Base-by-base conservation (phyloP, 2,888 invertebrate genomes). In the Diploptera punctata region DNA sequence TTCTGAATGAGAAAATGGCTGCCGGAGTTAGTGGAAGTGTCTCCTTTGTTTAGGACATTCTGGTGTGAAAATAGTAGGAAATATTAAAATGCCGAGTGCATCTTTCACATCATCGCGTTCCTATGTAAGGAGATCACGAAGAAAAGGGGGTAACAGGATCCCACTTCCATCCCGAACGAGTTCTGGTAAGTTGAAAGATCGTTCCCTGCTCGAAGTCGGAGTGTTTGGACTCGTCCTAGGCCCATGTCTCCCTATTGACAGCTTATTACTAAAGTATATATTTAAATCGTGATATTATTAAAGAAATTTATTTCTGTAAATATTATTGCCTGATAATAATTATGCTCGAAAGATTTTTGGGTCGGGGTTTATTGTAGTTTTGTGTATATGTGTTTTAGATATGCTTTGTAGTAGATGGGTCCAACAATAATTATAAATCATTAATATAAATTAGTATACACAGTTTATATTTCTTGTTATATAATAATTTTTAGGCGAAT, bases 91-190 rank as follows among this genome's bases (percentile, higher is more conserved):
- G 95, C 95, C 95, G 89, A 95, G 95, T 90, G 95, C 95, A 87
- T 95, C 95, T 85, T 94, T 95, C 87, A 93, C 94, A 84, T 93
- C 94, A 86, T 93, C 94, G 86, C 91, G 94, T 88, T 93, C 93
- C 86, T 94, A 93, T 87, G 92, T 93, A 82, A 91, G 95, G 85
- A 91, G 95, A 87, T 95, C 95, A 84, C 90, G 94, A 84, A 92
- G 95, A 87, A 94, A 95, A 92, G 93, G 93, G 84, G 93, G 92
- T 81, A 94, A 94, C 86, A 90, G 95, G 83, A 93, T 92, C 84
- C 92, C 92, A 80, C 86, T 92, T 84, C 92, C 92, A 82, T 92
- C 92, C 81, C 89, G 92, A 85, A 91, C 91, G 82, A 91, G 90
- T 86, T 91, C 92, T 85, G 92, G 92, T 92, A 87, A 90, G 90